Evolutionary conservation across 2,888 invertebrate genomes (phyloP).

Genomic region (Drosophila monieri): DNA sequence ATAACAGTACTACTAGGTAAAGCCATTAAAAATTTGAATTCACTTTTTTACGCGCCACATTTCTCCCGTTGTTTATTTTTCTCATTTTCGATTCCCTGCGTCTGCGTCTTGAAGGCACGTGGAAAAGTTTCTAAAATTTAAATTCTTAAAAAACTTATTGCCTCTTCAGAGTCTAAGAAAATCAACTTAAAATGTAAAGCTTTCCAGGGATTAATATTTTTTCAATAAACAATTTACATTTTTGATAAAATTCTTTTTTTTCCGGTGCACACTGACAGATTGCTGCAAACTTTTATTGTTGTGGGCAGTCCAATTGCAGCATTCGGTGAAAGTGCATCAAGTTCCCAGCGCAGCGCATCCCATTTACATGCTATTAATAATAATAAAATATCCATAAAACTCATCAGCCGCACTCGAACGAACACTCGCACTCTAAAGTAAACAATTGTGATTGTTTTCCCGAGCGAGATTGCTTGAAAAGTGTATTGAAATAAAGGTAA

Average conservation of each 20-base stretch:
- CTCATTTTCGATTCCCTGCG: slow-evolving; percentile 16
- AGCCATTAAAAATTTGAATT: slow-evolving; percentile 12
- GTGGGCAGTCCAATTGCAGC: slow-evolving; percentile 26
- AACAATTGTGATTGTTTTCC: slow-evolving; percentile 6
- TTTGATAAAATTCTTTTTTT: background rate
- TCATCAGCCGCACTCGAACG: too few species aligned
- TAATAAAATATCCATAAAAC: slow-evolving; percentile 2
- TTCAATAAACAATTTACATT: background rate
- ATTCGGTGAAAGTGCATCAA: slow-evolving; percentile 28
- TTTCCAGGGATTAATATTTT: too few species aligned
- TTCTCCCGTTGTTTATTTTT: slow-evolving; percentile 6
- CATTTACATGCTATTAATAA: slow-evolving; percentile 12
- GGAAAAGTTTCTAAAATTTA: background rate
- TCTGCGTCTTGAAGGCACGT: slow-evolving; percentile 13
- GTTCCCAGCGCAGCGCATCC: slow-evolving; percentile 7
- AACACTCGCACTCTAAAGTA: slow-evolving; percentile 1
- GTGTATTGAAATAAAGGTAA: slow-evolving; percentile 20
- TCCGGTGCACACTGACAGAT: background rate
- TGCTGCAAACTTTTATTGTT: slow-evolving; percentile 9
- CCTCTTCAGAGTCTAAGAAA: background rate
- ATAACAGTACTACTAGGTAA: slow-evolving; percentile 29
- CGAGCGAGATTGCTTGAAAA: slow-evolving; percentile 4
- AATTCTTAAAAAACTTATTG: background rate
- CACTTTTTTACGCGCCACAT: slow-evolving; percentile 3
- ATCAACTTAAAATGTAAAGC: too few species aligned